Evolutionary conservation across 2,797 vertebrate species (phyloP), one percentile per base, ranked within the genome.

Genomic region (Sardinella longiceps): DNA sequence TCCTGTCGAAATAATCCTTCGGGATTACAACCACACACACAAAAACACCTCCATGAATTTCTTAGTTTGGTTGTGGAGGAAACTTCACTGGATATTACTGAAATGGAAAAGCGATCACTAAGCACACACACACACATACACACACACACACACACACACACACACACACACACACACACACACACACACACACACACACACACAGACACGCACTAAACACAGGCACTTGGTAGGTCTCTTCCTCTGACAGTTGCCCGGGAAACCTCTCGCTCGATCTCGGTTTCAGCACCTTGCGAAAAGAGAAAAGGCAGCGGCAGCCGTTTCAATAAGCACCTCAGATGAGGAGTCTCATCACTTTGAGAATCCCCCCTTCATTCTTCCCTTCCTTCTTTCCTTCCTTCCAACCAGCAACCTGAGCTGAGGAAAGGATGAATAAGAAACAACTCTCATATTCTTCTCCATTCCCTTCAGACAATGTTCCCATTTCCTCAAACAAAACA

Each of bases 181-280:
- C 50, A 86, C 51, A 56, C 25, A 82, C 80, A 86, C 51, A 89
- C 80, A 84, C 83, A 56, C 50, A 25, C 45, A 81, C 74, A 84
- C 20, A 77, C 74, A 74, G 15, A 70, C 60, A n/a, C n/a, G n/a
- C n/a, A n/a, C 48, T 33, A 80, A 18, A 83, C 51, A 63, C 82
- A 51, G 28, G 77, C 23, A 74, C 58, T 80, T 82, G 81, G 30
- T 81, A 43, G 25, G 3, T 80, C 56, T 83, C 81, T 39, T 70
- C 70, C 85, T 39, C 53, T 82, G 66, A 63, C 56, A 81, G 80
- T 70, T 89, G 84, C 66, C 83, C 84, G 46, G 56, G 81, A 88
- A 87, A 63, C 82, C 30, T 80, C 56, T 83, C 39, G 63, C 56
- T 83, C 39, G 63, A 77, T 53, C 82, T 80, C 81, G 25, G 81